Evolutionary conservation across 2,113 vertebrate species (phyloP), one percentile per base, ranked within the genome.

Genomic region (Geococcyx californianus): DNA sequence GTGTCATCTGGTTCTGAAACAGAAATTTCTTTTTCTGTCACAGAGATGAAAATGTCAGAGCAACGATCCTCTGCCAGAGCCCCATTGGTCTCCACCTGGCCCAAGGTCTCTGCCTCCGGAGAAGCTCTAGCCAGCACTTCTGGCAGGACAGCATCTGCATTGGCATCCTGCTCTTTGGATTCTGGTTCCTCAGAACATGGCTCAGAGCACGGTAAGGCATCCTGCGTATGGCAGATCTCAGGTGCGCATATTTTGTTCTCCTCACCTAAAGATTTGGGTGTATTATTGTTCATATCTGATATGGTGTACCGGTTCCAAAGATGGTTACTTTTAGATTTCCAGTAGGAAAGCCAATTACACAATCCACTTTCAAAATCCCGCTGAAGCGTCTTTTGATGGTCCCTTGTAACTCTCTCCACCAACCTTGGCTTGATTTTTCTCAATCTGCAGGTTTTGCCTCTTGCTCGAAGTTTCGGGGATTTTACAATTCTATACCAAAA

Each of bases 221-320:
- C 96, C 93, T 92, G 97, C 0, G 36, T 78, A 77, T 11, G 9
- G 63, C 94, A 95, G 87, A 93, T 89, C 72, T 95, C 95, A 31
- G 97, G 63, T 56, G 88, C 38, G 24, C 33, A 26, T 17, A 67
- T 70, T 89, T 94, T 81, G 14, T 69, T 97, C 84, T 96, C 97
- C 87, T 96, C 97, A 20, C 90, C 91, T 82, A 67, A 47, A 78
- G 87, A 77, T 24, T 16, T 69, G 76, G 89, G 91, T 84, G 92
- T 97, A 83, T 90, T 94, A 97, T 62, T 97, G 97, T 98, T 98
- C 98, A 98, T 98, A 97, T 98, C 97, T 97, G 98, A 86, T 42
- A 96, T 77, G 78, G 76, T 94, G 33, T 81, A 89, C 76, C 55
- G 92, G 38, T 91, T 96, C 89, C 40, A 96, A 87, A 91, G 85